Evolutionary conservation across 1,140 invertebrate species (phyloP), one percentile per base, ranked within the genome.

Genomic region (Drosophila santomea): DNA sequence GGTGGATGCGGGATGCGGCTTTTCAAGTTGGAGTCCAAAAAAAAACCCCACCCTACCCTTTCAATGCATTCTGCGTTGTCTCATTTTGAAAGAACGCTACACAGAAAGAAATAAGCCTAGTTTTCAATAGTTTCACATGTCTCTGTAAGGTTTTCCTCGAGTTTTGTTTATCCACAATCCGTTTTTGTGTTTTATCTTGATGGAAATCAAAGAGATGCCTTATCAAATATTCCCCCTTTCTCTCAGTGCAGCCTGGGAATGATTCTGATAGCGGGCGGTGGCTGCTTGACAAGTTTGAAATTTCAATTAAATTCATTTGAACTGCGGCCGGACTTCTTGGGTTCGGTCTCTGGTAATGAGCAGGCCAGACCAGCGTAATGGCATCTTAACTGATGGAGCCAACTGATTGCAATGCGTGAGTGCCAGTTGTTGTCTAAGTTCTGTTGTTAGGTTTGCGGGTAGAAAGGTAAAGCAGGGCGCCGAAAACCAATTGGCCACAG

Each of bases 261-360:
- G 32, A 36, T 15, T 17, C 35, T 23, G 6, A 25, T 39, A 50
- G 45, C 55, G 25, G 44, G 28, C 41, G 51, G 75, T 50, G 48
- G 64, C 76, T 68, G 61, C 84, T 89, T 89, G 84, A 89, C 84
- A 89, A 89, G 80, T 89, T 89, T 89, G 84, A 89, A 89, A 89
- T 89, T 89, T 89, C 84, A 84, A 89, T 89, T 89, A 89, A 89
- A 89, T 84, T 84, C 84, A 89, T 89, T 88, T 88, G 84, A 88
- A 88, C 84, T 88, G 84, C 80, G 84, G 84, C 80, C 68, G 52
- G 72, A 64, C 67, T 71, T 71, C 67, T 57, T 69, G 78, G 64
- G 36, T 12, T 60, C 66, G 67, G 58, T 58, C 48, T 20, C 71
- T 35, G 73, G 71, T 75, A 75, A 75, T 75, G 73, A 75, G 73